A percentile compares a stretch with the other conserved stretches of the same genome.
Evolutionary conservation across 2,888 invertebrate genomes (phyloP).

Genomic region (Pseudococcus jackbeardsleyi): DNA sequence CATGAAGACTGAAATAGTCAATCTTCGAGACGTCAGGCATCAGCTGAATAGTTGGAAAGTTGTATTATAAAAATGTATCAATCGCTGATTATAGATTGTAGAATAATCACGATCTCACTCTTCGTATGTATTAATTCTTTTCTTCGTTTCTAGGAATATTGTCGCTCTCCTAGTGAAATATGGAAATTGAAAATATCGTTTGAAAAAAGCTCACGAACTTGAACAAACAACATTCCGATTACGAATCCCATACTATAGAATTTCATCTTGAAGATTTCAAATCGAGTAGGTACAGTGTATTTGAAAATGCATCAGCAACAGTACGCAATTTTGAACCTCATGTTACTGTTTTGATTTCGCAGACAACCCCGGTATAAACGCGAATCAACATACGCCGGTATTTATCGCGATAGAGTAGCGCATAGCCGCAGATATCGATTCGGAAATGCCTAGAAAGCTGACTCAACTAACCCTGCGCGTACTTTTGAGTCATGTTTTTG

Average conservation of each 20-base stretch:
- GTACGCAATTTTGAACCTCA: background rate
- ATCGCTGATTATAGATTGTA: no score
- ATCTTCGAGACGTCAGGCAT: no score
- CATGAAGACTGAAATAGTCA: no score
- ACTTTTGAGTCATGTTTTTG: slow-evolving; percentile 45
- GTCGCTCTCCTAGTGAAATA: background rate
- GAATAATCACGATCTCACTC: no score
- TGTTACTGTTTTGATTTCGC: background rate
- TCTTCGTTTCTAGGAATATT: background rate
- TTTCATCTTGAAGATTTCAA: background rate
- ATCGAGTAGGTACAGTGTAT: background rate
- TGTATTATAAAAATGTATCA: no score
- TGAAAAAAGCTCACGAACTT: background rate
- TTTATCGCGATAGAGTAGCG: slow-evolving; percentile 40
- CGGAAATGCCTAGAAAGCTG: slow-evolving; percentile 52
- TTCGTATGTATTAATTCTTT: background rate
- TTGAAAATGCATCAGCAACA: background rate
- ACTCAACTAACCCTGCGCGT: slow-evolving; percentile 57
- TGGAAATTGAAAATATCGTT: background rate
- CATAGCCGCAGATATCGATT: slow-evolving; percentile 53
- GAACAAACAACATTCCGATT: background rate
- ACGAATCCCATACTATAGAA: background rate
- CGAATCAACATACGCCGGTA: slow-evolving; percentile 32
- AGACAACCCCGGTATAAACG: background rate
- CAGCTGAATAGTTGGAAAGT: no score